Evolutionary conservation across 1,140 invertebrate genomes (phyloP), one percentile per base, ranked within the genome.

Genomic region (Papilio polyxenes): DNA sequence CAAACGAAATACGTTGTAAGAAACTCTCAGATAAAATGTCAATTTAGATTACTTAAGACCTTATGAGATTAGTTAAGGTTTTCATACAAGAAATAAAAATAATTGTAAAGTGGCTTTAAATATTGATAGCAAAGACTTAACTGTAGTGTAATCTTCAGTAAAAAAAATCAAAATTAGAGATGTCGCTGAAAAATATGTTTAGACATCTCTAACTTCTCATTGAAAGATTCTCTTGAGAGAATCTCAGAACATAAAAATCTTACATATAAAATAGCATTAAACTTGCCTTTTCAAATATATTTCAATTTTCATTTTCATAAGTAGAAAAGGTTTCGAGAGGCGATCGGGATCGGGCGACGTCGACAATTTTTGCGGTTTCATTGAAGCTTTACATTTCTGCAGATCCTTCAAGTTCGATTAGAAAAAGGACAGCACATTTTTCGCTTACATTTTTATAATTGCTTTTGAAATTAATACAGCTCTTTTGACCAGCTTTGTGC

Each of bases 321-420:
- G 65, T 72, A 37, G 31, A 72, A 72, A 72, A 72, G 65, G 65
- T 72, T 72, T 72, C 65, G 11, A 72, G 65, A 72, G 31, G 65
- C 65, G 11, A 13, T 72, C 65, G 65, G 65, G 65, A 31, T 65
- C 31, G 31, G 5, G 23, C 62, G 62, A 59, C 31, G 65, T 72
- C 31, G 65, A 72, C 65, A 72, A 72, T 72, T 72, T 72, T 72
- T 72, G 65, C 31, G 65, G 65, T 40, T 72, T 72, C 65, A 72
- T 72, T 72, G 65, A 72, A 72, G 31, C 31, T 23, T 7, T 65
- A 65, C 62, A 13, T 31, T 65, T 72, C 11, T 15, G 65, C 31
- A 31, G 65, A 31, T 23, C 31, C 4, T 72, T 72, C 13, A 1
- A 59, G 6, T 7, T 72, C 65, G 31, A 72, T 72, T 72, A 15